These are phyloP conservation scores for Accipiter cooperii DNA, from an alignment of 2,113 vertebrate genomes.

Conservation along the genomic window DNA sequence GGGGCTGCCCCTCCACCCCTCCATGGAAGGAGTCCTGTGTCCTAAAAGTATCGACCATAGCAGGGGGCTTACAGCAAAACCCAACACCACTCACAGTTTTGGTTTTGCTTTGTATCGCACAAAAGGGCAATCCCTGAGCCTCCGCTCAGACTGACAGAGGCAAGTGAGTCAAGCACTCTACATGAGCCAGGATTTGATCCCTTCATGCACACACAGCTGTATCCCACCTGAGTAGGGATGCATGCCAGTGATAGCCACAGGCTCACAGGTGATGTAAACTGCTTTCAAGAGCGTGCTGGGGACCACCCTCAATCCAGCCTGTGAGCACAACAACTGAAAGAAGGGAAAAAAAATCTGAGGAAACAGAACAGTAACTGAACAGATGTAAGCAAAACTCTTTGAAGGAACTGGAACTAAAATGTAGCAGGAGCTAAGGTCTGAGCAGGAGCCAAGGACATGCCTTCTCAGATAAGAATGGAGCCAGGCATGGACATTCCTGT, in stretches of 20 bases:
- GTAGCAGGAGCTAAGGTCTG: not conserved
- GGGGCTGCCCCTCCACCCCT: fast-evolving
- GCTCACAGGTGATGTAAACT: not conserved
- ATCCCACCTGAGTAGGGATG: not conserved
- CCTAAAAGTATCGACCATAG: not conserved
- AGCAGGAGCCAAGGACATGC: not conserved
- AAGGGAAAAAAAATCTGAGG: not conserved
- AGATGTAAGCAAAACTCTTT: not conserved
- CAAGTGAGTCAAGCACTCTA: fast-evolving
- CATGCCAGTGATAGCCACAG: fast-evolving
- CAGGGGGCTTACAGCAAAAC: not conserved
- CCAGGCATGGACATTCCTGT: not conserved
- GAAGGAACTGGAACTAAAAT: not conserved
- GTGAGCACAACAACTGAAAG: not conserved
- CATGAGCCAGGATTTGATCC: not conserved
- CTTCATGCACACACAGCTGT: not conserved
- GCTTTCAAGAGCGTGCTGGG: not conserved
- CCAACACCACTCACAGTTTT: not conserved
- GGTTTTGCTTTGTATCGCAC: not conserved
- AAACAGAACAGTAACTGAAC: not conserved
- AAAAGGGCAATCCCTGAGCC: not conserved
- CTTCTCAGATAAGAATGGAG: not conserved
- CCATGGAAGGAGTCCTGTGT: not conserved
- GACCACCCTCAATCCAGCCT: no score
- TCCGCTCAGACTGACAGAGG: not conserved